Conservation (phyloP, 1,140 invertebrate species). For the Trissolcus basalis region DNA sequence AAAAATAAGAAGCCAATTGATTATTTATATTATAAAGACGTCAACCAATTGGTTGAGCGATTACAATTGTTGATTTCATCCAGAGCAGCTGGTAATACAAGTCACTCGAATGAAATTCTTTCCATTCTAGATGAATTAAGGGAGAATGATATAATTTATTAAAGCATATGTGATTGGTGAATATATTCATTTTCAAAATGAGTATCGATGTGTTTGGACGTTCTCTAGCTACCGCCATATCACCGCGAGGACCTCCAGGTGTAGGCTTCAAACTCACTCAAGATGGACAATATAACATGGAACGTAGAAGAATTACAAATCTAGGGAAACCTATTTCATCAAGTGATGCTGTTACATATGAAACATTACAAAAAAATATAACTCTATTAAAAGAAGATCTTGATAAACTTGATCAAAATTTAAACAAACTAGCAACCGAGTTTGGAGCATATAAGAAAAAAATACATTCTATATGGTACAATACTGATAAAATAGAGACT, state of each 20-base stretch:
- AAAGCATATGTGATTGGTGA: not conserved
- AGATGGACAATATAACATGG: not conserved
- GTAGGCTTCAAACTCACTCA: not conserved
- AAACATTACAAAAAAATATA: too few relatives aligned
- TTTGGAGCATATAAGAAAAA: too few relatives aligned
- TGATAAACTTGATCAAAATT: too few relatives aligned
- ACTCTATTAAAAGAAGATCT: too few relatives aligned
- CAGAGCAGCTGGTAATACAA: not conserved
- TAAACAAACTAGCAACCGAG: too few relatives aligned
- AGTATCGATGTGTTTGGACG: not conserved
- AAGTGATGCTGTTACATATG: too few relatives aligned
- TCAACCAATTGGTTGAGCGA: not conserved
- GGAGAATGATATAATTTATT: not conserved
- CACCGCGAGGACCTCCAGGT: not conserved
- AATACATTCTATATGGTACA: too few relatives aligned
- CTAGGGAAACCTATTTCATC: not conserved
- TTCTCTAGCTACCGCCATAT: not conserved
- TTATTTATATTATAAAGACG: not conserved
- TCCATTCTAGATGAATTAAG: not conserved
- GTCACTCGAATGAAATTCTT: not conserved
- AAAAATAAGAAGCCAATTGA: not conserved
- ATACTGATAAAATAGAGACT: too few relatives aligned
- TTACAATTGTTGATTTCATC: not conserved
- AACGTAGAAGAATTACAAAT: not conserved
- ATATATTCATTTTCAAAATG: not conserved